phyloP scores from a whole-genome alignment of 2,113 vertebrate species.

The Nerophis ophidion region DNA sequence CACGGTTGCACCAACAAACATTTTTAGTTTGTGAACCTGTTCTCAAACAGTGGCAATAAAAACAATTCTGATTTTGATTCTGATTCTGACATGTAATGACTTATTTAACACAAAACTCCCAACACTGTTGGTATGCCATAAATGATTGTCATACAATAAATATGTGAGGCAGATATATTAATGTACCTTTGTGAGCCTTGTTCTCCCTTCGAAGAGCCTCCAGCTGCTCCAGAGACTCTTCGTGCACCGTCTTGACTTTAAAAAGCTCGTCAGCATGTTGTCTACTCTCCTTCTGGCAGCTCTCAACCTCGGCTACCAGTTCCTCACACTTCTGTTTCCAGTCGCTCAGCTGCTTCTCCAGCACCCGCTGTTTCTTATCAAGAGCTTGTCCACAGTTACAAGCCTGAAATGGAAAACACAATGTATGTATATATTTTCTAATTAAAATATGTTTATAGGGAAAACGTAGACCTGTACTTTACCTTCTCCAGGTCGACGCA shows the following conservation, averaged over 20 bases:
- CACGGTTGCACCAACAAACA: too few relatives aligned
- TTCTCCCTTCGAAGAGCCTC: slow-evolving; percentile 71
- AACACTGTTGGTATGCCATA: too few relatives aligned
- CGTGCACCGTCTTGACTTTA: slow-evolving; percentile 72
- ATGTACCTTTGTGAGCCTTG: slow-evolving; percentile 72
- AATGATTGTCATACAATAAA: too few relatives aligned
- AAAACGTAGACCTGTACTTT: not conserved
- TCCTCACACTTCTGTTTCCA: slow-evolving; percentile 76
- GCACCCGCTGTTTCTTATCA: slow-evolving; percentile 75
- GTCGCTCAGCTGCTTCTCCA: slow-evolving; percentile 76
- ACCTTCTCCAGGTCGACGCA: slow-evolving; percentile 77
- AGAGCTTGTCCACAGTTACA: slow-evolving; percentile 60
- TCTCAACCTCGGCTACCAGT: slow-evolving; percentile 69
- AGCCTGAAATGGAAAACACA: slow-evolving; percentile 41
- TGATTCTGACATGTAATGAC: too few relatives aligned
- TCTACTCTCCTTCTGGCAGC: slow-evolving; percentile 74
- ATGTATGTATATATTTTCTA: rapidly evolving
- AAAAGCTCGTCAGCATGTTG: slow-evolving; percentile 70
- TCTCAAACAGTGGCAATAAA: too few relatives aligned
- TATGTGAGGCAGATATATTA: not conserved
- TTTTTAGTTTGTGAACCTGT: too few relatives aligned
- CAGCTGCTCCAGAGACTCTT: slow-evolving; percentile 72
- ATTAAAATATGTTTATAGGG: not conserved
- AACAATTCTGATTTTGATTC: too few relatives aligned
- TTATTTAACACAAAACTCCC: too few relatives aligned